Evolutionary conservation across 2,888 invertebrate genomes (phyloP).

Genomic region (Chesias legatella): DNA sequence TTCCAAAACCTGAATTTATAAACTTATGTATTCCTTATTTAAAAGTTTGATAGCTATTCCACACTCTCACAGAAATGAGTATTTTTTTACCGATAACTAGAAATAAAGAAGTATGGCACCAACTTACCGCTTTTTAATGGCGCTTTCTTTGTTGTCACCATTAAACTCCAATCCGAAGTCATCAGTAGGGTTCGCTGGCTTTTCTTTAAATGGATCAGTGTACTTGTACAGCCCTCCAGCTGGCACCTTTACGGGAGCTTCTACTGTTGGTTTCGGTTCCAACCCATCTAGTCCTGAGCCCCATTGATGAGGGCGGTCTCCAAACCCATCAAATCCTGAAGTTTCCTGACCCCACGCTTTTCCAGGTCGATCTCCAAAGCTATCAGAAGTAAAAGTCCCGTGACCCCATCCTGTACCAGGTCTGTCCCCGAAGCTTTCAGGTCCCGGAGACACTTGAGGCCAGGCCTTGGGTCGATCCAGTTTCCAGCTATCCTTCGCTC

Average conservation of each 20-base stretch:
- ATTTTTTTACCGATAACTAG: no score
- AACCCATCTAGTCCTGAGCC: conserved; percentile 28
- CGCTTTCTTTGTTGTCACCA: conserved; percentile 41
- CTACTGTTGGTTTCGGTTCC: conserved; percentile 54
- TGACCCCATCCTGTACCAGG: conserved; percentile 11
- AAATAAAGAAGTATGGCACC: no score
- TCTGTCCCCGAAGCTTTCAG: conserved; percentile 10
- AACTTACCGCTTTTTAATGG: conserved; percentile 51
- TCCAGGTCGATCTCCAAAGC: conserved; percentile 1
- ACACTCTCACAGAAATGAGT: no score
- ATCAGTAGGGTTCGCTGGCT: conserved; percentile 40
- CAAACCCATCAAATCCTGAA: conserved; percentile 1
- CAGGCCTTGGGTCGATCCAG: conserved; percentile 13
- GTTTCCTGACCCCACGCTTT: background rate
- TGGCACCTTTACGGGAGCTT: conserved; percentile 48
- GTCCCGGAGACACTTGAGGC: conserved; percentile 12
- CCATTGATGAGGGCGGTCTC: conserved; percentile 10
- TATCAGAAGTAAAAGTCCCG: background rate
- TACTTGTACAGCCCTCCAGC: conserved; percentile 64
- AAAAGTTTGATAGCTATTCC: no score
- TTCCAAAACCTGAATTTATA: no score
- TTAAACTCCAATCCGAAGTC: conserved; percentile 44
- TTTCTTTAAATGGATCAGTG: conserved; percentile 52
- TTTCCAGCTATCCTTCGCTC: conserved; percentile 41
- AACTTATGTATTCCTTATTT: no score